Percentiles rank a stretch among this genome's conserved stretches.
Evolutionary conservation across 1,140 invertebrate species (phyloP).

Genomic region (Harlomillsia oculata): DNA sequence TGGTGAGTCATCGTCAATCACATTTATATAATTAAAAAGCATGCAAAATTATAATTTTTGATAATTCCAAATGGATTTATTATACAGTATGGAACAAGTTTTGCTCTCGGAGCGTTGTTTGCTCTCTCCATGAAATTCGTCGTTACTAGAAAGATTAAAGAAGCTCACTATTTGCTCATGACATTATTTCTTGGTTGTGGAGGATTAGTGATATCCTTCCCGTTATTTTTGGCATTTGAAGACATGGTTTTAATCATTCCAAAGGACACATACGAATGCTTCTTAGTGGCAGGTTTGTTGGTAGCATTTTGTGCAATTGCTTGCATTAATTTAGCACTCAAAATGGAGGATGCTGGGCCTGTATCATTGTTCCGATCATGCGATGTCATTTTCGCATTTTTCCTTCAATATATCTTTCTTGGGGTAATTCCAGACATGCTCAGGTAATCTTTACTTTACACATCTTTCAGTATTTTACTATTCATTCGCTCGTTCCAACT

Average conservation of each 20-base stretch:
- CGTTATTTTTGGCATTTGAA: constrained; percentile 13
- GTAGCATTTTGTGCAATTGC: constrained; percentile 4
- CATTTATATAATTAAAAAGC: not conserved
- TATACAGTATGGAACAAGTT: constrained; percentile 11
- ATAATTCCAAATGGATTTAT: not conserved
- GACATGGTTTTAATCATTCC: constrained; percentile 7
- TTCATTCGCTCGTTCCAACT: too few species aligned
- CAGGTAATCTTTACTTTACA: constrained; percentile 7
- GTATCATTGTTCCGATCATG: constrained; percentile 15
- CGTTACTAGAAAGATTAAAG: constrained; percentile 15
- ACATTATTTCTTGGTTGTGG: constrained; percentile 11
- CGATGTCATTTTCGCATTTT: constrained; percentile 24
- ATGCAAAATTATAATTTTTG: not conserved
- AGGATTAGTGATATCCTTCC: constrained; percentile 11
- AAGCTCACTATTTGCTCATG: constrained; percentile 11
- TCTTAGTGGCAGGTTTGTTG: constrained; percentile 3
- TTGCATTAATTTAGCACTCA: constrained; percentile 21
- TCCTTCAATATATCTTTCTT: constrained; percentile 14
- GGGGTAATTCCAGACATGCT: constrained; percentile 9
- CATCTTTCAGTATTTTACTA: too few species aligned
- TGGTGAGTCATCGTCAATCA: not conserved
- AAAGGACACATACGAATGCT: not conserved
- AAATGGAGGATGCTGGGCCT: constrained; percentile 24
- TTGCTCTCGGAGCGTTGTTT: constrained; percentile 14
- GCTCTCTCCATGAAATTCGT: constrained; percentile 18